A percentile compares a stretch with the other conserved stretches of the same genome.
phyloP scores from a whole-genome alignment of 2,888 invertebrate species.

The Hemaris fuciformis region DNA sequence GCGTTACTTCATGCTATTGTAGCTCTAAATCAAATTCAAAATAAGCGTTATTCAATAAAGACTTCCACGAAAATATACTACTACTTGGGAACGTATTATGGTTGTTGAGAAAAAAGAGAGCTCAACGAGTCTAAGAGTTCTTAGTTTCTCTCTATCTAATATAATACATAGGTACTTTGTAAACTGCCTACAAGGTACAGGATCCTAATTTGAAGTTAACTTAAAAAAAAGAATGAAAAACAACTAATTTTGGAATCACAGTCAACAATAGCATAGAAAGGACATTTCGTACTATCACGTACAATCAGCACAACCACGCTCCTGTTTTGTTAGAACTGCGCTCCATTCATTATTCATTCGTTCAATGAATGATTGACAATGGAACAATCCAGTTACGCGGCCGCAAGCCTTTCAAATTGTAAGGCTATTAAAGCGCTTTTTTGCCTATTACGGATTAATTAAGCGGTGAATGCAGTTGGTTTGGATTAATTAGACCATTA shows the following conservation, averaged over 20 bases:
- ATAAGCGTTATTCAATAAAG: too few relatives aligned
- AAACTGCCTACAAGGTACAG: too few relatives aligned
- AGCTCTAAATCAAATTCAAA: too few relatives aligned
- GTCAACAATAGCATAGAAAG: neutral
- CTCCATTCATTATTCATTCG: neutral
- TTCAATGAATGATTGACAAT: conserved; percentile 1
- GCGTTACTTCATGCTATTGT: too few relatives aligned
- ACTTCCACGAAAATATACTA: too few relatives aligned
- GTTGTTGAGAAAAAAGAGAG: too few relatives aligned
- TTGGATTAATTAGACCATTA: neutral
- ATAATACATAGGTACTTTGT: too few relatives aligned
- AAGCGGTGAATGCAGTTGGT: neutral
- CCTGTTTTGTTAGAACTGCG: neutral
- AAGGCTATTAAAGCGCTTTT: neutral
- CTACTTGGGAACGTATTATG: too few relatives aligned
- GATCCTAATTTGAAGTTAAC: too few relatives aligned
- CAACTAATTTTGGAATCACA: neutral
- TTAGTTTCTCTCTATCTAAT: too few relatives aligned
- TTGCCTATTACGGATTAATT: neutral
- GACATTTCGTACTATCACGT: neutral
- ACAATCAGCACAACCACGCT: neutral
- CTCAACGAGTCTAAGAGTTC: too few relatives aligned
- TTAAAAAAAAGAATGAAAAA: neutral
- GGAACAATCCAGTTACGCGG: neutral
- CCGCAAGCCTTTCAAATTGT: neutral